Conservation (phyloP, 2,888 invertebrate species). For the Melanophora roralis region DNA sequence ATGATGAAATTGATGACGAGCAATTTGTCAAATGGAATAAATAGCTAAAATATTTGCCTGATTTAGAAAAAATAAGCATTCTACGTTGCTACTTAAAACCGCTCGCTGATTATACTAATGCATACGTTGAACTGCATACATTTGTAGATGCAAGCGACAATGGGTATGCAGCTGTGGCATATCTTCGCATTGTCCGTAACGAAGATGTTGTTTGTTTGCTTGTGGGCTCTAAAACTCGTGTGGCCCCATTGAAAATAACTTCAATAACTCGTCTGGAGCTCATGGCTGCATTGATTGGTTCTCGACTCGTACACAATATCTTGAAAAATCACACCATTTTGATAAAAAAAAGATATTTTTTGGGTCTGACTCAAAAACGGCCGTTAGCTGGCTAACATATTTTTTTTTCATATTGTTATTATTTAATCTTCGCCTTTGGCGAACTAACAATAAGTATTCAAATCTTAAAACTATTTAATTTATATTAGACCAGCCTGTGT, state of each 20-base stretch:
- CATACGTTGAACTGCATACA: constrained; percentile 39
- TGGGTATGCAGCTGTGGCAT: constrained; percentile 45
- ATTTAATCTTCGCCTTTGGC: too few relatives aligned
- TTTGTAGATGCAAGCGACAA: too few relatives aligned
- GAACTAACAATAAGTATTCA: too few relatives aligned
- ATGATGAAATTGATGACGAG: constrained; percentile 52
- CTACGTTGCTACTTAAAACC: constrained; percentile 60
- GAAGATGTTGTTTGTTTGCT: too few relatives aligned
- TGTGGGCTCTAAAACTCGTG: too few relatives aligned
- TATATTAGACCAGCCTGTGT: too few relatives aligned
- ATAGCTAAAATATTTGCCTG: constrained; percentile 61
- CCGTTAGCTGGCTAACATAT: constrained; percentile 46
- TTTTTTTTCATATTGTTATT: too few relatives aligned
- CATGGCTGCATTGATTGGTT: constrained; percentile 62
- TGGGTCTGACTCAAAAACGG: constrained; percentile 54
- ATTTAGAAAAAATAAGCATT: constrained; percentile 58
- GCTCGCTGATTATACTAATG: constrained; percentile 9
- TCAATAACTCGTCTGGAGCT: constrained; percentile 63
- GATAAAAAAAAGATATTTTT: constrained; percentile 36
- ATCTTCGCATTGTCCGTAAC: constrained; percentile 31
- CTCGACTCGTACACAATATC: constrained; percentile 45
- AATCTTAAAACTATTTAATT: too few relatives aligned
- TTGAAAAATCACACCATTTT: constrained; percentile 37
- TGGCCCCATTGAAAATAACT: constrained; percentile 28
- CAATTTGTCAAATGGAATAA: constrained; percentile 56